These are phyloP conservation scores for Rhorus exstirpatorius DNA, from an alignment of 2,888 invertebrate genomes.

Conservation along the genomic window DNA sequence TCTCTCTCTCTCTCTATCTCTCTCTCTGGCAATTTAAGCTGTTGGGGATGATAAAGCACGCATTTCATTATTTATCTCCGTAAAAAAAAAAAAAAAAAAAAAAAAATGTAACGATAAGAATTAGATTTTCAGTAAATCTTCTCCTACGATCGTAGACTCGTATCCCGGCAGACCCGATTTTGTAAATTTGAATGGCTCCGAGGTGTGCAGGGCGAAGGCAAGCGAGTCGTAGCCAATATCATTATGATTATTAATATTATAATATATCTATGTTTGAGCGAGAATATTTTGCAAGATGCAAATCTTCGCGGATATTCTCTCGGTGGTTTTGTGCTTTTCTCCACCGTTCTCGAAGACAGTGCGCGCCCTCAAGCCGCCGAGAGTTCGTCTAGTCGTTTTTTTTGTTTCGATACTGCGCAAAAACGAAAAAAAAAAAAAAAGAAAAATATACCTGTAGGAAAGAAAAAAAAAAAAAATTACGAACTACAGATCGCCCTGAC, in stretches of 20 bases:
- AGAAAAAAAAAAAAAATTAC: conserved; percentile 17
- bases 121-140: background rate
- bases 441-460: conserved; percentile 3
- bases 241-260: conserved; percentile 45
- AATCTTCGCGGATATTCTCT: conserved; percentile 72
- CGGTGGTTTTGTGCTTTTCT: conserved; percentile 70
- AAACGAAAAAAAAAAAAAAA: conserved; percentile 36
- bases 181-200: conserved; percentile 23
- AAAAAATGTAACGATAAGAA: background rate
- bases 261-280: conserved; percentile 68
- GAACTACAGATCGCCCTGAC: conserved; percentile 17
- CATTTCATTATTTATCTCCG: background rate
- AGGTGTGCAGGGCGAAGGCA: conserved; percentile 1
- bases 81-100: no score
- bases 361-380: conserved; percentile 60
- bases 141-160: conserved; percentile 1
- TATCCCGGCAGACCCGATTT: conserved; percentile 9
- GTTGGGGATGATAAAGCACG: background rate
- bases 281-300: conserved; percentile 80
- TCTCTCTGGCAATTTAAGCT: background rate
- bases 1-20: background rate
- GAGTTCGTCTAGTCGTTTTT: conserved; percentile 44
- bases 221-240: conserved; percentile 21
- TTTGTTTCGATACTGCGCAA: conserved; percentile 53
- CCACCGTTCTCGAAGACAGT: conserved; percentile 54